phyloP scores from a whole-genome alignment of 2,888 invertebrate species.

The Calameuta idolon region DNA sequence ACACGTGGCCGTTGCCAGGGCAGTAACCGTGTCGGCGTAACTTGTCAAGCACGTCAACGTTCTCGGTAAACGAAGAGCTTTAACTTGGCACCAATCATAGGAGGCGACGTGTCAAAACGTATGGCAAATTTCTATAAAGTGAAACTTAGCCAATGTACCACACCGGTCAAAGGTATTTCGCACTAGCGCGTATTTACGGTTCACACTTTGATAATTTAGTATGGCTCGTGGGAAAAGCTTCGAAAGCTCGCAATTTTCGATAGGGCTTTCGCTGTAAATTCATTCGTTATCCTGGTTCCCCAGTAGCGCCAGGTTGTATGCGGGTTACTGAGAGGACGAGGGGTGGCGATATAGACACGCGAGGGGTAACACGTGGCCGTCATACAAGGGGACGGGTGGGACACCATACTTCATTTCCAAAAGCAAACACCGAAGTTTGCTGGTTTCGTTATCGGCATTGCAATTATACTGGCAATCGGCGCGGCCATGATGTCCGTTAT shows the following conservation, averaged over 20 bases:
- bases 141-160: neutral
- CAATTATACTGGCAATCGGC: slow-evolving; percentile 38
- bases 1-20: neutral
- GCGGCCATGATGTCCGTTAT: slow-evolving; percentile 27
- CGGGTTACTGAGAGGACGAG: neutral
- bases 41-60: neutral
- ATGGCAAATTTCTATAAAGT: neutral
- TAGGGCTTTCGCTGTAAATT: slow-evolving; percentile 29
- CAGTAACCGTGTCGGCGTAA: neutral
- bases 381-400: neutral
- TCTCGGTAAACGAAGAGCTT: neutral
- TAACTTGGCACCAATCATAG: neutral
- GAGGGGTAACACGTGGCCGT: neutral
- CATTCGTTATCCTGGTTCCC: slow-evolving; percentile 24
- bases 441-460: slow-evolving; percentile 34
- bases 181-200: neutral
- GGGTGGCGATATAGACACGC: neutral
- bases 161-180: neutral
- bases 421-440: slow-evolving; percentile 31
- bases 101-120: neutral
- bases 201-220: neutral
- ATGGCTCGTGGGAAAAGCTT: neutral
- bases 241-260: neutral
- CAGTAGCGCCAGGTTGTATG: neutral
- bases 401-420: slow-evolving; percentile 1